phyloP scores from a whole-genome alignment of 2,113 vertebrate species.

The Coregonus clupeaformis region DNA sequence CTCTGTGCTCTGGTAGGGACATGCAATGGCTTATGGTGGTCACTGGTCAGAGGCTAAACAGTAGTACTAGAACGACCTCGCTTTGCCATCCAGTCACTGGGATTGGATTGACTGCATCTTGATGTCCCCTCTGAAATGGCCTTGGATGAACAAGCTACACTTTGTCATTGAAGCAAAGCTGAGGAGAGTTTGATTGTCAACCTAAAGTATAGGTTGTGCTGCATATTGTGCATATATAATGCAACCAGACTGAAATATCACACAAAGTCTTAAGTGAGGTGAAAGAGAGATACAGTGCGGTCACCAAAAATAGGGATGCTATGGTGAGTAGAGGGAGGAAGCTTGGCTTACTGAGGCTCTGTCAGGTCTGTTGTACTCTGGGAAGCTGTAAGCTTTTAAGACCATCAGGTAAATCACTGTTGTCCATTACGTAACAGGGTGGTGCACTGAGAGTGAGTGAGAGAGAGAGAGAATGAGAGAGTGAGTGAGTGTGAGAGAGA shows the following conservation, averaged over 20 bases:
- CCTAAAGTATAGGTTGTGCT: no score
- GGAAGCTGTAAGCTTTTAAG: conserved; percentile 46
- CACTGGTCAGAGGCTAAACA: no score
- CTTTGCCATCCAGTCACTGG: not conserved
- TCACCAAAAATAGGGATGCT: not conserved
- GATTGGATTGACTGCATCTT: not conserved
- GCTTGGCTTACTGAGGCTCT: conserved; percentile 33
- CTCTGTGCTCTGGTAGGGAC: conserved; percentile 8
- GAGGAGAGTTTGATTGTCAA: no score
- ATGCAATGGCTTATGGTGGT: conserved; percentile 15
- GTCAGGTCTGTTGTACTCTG: conserved; percentile 47
- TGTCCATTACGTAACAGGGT: conserved; percentile 32
- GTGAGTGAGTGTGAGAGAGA: not conserved
- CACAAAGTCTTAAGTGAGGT: no score
- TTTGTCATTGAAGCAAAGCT: no score
- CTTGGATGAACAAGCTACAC: no score
- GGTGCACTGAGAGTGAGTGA: not conserved
- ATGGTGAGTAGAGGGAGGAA: not conserved
- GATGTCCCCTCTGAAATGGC: not conserved
- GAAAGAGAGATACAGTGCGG: no score
- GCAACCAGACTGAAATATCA: no score
- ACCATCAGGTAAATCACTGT: conserved; percentile 49
- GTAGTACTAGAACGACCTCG: no score
- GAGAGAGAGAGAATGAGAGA: conserved; percentile 18
- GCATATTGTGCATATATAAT: no score